Evolutionary conservation across 2,113 vertebrate genomes (phyloP).

Genomic region (Lipophrys pholis): DNA sequence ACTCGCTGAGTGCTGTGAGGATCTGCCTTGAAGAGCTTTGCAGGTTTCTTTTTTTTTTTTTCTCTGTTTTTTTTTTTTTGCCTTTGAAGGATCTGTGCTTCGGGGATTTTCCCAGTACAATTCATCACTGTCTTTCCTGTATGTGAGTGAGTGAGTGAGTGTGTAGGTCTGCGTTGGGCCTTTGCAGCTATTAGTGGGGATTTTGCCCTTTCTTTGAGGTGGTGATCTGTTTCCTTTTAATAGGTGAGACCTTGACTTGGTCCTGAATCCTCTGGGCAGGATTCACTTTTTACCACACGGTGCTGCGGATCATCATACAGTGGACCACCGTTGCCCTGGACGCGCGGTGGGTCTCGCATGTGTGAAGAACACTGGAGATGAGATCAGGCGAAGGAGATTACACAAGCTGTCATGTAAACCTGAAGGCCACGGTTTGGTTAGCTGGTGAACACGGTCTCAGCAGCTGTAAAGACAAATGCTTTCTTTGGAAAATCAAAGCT

Average conservation of each 20-base stretch:
- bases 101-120: slow-evolving; percentile 69
- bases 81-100: slow-evolving; percentile 64
- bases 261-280: slow-evolving; percentile 45
- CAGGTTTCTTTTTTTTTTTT: slow-evolving; percentile 49
- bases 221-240: slow-evolving; percentile 71
- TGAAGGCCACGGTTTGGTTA: slow-evolving; percentile 30
- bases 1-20: slow-evolving; percentile 35
- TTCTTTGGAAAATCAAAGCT: background rate
- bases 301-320: slow-evolving; percentile 55
- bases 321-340: slow-evolving; percentile 50
- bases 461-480: background rate
- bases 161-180: slow-evolving; percentile 47
- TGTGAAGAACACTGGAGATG: slow-evolving; percentile 26
- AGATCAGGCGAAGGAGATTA: slow-evolving; percentile 47
- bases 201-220: slow-evolving; percentile 67
- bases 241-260: slow-evolving; percentile 71
- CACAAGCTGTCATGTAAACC: slow-evolving; percentile 25
- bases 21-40: slow-evolving; percentile 76
- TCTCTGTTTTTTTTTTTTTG: slow-evolving; percentile 9
- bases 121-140: slow-evolving; percentile 61
- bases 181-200: slow-evolving; percentile 47
- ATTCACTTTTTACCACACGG: slow-evolving; percentile 43
- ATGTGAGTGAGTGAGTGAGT: slow-evolving; percentile 39
- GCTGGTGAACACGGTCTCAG: slow-evolving; percentile 6
- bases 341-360: slow-evolving; percentile 40